These are phyloP conservation scores for Stictocephala bisonia DNA, from an alignment of 2,888 invertebrate genomes.

Conservation along the genomic window DNA sequence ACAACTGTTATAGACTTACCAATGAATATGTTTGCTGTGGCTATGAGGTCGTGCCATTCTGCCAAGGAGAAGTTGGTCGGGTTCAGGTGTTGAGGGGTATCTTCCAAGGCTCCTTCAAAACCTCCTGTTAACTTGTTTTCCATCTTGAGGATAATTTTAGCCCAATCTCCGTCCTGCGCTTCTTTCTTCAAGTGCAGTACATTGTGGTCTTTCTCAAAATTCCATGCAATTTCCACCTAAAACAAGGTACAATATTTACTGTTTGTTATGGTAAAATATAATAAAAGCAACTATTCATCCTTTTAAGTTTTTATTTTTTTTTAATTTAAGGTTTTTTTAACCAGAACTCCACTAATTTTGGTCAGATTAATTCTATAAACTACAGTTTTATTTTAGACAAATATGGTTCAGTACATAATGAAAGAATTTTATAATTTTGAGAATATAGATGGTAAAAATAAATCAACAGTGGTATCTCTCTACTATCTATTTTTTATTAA, in stretches of 20 bases:
- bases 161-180: conserved; percentile 73
- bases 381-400: too few species aligned
- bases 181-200: conserved; percentile 66
- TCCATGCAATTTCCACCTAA: conserved; percentile 34
- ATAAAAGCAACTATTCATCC: too few species aligned
- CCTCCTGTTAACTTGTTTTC: conserved; percentile 61
- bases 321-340: too few species aligned
- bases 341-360: too few species aligned
- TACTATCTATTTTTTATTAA: too few species aligned
- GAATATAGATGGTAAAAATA: too few species aligned
- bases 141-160: conserved; percentile 71
- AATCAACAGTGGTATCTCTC: too few species aligned
- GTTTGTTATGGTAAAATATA: neutral
- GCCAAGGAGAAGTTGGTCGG: conserved; percentile 59
- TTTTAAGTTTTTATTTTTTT: too few species aligned
- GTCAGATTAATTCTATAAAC: too few species aligned
- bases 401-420: too few species aligned
- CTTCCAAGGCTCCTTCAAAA: conserved; percentile 50
- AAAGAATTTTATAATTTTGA: too few species aligned
- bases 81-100: conserved; percentile 48
- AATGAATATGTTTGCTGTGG: conserved; percentile 52
- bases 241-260: neutral
- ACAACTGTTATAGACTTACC: too few species aligned
- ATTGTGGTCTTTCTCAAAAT: conserved; percentile 25
- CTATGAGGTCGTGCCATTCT: conserved; percentile 58